Evolutionary conservation across 2,888 invertebrate species (phyloP), one percentile per base, ranked within the genome.

Genomic region (Eristalis intricaria): DNA sequence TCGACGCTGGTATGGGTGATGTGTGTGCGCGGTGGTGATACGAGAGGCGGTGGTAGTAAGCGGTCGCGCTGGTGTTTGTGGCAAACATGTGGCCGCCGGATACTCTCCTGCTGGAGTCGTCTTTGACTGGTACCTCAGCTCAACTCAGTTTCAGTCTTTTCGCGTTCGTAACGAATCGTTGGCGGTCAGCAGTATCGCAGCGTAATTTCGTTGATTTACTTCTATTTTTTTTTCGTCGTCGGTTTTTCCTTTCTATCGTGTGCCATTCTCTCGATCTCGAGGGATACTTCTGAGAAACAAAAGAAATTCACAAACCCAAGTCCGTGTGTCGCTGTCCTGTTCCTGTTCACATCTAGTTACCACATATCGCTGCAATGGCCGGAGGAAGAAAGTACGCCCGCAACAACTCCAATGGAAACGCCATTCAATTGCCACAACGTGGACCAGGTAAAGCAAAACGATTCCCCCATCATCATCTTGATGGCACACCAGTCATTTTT

Each of bases 381-480:
- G 92, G 91, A 89, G 91, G 91, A 89, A 92, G 89, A 90, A 92
- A 91, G 89, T 91, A 89, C 88, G 86, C 91, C 89, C 91, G 92
- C 89, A 91, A 91, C 89, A 92, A 91, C 88, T 91, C 92, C 70
- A 92, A 92, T 88, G 92, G 92, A 90, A 91, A 90, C 88, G 90
- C 90, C 84, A 91, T 90, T 78, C 90, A 91, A 88, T 89, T 93
- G 89, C 93, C 93, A 43, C 92, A 93, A 90, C 91, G 93, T 90
- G 93, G 93, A 88, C 93, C 93, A 93, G 93, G 93, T 93, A 93
- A 92, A 83, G 7, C 60, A 29, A 66, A 11, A 8, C n/a, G 58
- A 81, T 15, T 29, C 19, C 43, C 29, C 32, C 32, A 26, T 2
- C 32, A 10, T 19, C 19, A 50, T 13, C 69, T 15, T 32, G 29